Conservation (phyloP, 2,888 invertebrate genomes). For the Drosophila recens region DNA sequence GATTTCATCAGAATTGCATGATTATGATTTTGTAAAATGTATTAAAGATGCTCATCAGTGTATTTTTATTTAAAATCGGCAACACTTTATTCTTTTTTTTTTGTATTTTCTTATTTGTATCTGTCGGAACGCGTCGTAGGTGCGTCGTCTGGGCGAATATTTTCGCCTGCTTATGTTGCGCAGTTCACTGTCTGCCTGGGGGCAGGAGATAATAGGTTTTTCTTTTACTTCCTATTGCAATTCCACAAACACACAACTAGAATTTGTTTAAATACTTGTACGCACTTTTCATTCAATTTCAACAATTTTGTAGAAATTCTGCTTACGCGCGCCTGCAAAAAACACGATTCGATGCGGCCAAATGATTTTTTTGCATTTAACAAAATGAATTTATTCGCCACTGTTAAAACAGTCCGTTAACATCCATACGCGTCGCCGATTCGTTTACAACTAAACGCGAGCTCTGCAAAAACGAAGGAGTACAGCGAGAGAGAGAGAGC, state of each 20-base stretch:
- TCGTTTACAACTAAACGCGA: slow-evolving; percentile 50
- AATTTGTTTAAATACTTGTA: slow-evolving; percentile 12
- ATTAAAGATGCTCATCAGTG: slow-evolving; percentile 3
- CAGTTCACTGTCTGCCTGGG: slow-evolving; percentile 17
- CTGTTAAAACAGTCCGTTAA: neutral
- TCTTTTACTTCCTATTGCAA: slow-evolving; percentile 3
- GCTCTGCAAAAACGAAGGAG: slow-evolving; percentile 27
- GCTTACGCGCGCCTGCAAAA: slow-evolving; percentile 14
- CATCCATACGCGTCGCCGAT: slow-evolving; percentile 34
- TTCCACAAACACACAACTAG: slow-evolving; percentile 9
- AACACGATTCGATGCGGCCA: slow-evolving; percentile 29
- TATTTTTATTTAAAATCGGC: slow-evolving; percentile 12
- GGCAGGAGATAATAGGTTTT: slow-evolving; percentile 3
- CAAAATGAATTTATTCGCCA: slow-evolving; percentile 21
- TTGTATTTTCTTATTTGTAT: slow-evolving; percentile 36
- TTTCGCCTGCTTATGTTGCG: slow-evolving; percentile 38
- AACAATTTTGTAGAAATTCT: slow-evolving; percentile 14
- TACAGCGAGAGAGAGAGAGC: slow-evolving; percentile 3
- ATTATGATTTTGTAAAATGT: slow-evolving; percentile 8
- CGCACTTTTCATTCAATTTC: slow-evolving; percentile 13
- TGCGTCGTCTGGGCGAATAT: slow-evolving; percentile 50
- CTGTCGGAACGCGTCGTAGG: slow-evolving; percentile 41
- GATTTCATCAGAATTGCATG: neutral
- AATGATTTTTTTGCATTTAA: slow-evolving; percentile 33
- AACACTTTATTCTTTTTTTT: slow-evolving; percentile 15